These are phyloP conservation scores for Papilio helenus DNA, from an alignment of 1,140 invertebrate species.

Conservation along the genomic window DNA sequence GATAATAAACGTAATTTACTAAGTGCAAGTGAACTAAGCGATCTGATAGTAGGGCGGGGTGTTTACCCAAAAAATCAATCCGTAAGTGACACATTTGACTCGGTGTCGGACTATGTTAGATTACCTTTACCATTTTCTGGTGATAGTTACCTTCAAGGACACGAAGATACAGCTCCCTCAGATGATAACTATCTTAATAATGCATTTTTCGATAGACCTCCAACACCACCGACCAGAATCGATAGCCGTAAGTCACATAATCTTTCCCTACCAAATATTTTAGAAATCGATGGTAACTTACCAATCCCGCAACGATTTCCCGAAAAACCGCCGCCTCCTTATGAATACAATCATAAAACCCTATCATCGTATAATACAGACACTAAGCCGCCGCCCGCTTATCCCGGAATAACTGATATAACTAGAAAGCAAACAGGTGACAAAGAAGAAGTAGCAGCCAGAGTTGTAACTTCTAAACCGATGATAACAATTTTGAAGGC, in stretches of 20 bases:
- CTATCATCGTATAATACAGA: conserved; percentile 53
- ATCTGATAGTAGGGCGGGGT: conserved; percentile 90
- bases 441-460: conserved; percentile 85
- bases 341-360: conserved; percentile 78
- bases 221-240: conserved; percentile 85
- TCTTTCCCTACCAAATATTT: conserved; percentile 76
- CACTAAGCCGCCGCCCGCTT: conserved; percentile 69
- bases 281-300: conserved; percentile 62
- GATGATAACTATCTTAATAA: conserved; percentile 81
- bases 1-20: conserved; percentile 89
- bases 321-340: conserved; percentile 75
- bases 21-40: conserved; percentile 91
- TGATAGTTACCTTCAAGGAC: conserved; percentile 82
- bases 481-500: conserved; percentile 87
- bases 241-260: conserved; percentile 84
- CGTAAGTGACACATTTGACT: conserved; percentile 92
- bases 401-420: conserved; percentile 56
- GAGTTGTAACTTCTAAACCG: conserved; percentile 87
- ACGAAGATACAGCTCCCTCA: conserved; percentile 81
- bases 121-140: conserved; percentile 87
- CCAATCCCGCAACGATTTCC: conserved; percentile 52
- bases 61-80: conserved; percentile 91
- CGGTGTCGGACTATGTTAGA: conserved; percentile 94
- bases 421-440: conserved; percentile 60
- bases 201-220: conserved; percentile 81